Base-by-base conservation (phyloP, 1,140 invertebrate species). In the Drosophila biarmipes region DNA sequence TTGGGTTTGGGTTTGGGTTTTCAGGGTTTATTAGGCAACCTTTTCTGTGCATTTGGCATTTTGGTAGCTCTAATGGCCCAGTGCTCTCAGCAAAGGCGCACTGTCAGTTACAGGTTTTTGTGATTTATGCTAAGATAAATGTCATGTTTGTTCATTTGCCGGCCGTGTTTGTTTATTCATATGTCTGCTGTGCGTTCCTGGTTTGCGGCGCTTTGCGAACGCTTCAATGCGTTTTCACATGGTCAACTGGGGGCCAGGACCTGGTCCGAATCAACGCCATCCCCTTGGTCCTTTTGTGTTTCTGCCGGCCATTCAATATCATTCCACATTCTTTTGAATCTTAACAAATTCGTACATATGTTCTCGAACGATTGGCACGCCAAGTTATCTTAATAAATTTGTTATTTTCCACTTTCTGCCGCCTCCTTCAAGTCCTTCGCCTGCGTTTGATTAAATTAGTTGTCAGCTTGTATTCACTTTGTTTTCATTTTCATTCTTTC, bases 121-220 rank as follows among this genome's bases (percentile, higher is more conserved):
- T 78, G 73, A 77, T 79, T 71, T 75, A 75, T 76, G 40, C 61
- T 40, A 49, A 58, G 58, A 82, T 84, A 75, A 75, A 71, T 55
- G 58, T 63, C 51, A 75, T 55, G 49, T 46, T 46, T 31, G 49
- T 64, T 45, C 37, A 29, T 57, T 79, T 78, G 63, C 15, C 43
- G 6, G 61, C 55, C n/a, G 54, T 19, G 45, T n/a, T 68, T 52
- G 17, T 29, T 40, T 46, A 38, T 63, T 43, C 29, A 35, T 49
- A 54, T 55, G 34, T 29, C 46, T 15, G 46, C n/a, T 49, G 31
- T 7, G 21, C 7, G 6, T 21, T 56, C 17, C 51, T 46, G 38
- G 27, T 45, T 24, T 5, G 31, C 40, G 40, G 48, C n/a, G 17
- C 19, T 53, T 66, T 57, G n/a, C 14, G 1, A 43, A 48, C 34